Percentiles rank a stretch among this genome's conserved stretches.
Conservation (phyloP, 2,888 invertebrate genomes). For the Gymnosoma rotundatum region DNA sequence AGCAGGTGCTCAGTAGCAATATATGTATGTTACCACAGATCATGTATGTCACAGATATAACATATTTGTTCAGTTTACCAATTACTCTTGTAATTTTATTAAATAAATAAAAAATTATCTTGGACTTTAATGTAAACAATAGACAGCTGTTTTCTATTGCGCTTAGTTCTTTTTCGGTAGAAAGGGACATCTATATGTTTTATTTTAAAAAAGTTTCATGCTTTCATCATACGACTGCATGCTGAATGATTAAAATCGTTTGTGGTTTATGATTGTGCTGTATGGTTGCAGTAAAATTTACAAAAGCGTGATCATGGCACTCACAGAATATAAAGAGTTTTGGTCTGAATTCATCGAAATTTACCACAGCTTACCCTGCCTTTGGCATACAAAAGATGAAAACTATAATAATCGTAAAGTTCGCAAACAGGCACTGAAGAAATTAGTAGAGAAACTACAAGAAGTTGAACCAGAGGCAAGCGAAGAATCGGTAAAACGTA, state of each 20-base stretch:
- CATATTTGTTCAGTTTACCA: too few relatives aligned
- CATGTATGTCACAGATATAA: too few relatives aligned
- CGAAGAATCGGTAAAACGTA: constrained; percentile 55
- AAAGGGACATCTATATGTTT: constrained; percentile 16
- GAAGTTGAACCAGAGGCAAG: constrained; percentile 57
- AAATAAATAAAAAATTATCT: too few relatives aligned
- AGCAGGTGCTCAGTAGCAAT: too few relatives aligned
- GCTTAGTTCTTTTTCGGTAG: background rate
- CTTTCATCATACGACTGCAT: constrained; percentile 46
- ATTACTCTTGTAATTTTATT: too few relatives aligned
- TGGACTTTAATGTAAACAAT: constrained; percentile 22
- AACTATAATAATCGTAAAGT: constrained; percentile 45
- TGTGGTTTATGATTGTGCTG: constrained; percentile 26
- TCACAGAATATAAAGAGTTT: constrained; percentile 54
- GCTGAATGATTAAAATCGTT: constrained; percentile 56
- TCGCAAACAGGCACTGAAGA: constrained; percentile 26
- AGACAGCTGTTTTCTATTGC: constrained; percentile 41
- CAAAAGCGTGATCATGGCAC: constrained; percentile 46
- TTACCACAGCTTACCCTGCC: constrained; percentile 41
- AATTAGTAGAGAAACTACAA: constrained; percentile 53
- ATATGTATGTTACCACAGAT: too few relatives aligned
- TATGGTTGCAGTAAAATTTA: background rate
- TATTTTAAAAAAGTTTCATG: constrained; percentile 19
- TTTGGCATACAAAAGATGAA: constrained; percentile 60
- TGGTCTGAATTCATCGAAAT: constrained; percentile 59